Evolutionary conservation across 2,888 invertebrate genomes (phyloP), one percentile per base, ranked within the genome.

Genomic region (Silvanus unidentatus): DNA sequence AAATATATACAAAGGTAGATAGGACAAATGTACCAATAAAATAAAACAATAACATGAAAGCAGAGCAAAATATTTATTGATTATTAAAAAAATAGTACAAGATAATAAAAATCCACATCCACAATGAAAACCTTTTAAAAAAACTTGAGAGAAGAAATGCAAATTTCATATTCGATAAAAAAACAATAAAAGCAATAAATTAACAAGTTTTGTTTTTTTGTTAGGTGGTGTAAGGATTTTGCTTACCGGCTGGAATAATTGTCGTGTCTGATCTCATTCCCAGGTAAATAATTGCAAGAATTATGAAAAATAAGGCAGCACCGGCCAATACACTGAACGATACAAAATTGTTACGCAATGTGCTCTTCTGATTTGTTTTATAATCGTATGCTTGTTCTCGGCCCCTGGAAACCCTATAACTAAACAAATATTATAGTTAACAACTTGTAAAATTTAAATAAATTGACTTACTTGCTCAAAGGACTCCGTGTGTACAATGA

Each of bases 211-310:
- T n/a, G n/a, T n/a, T 8, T 22, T 22, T 4, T 12, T 12, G 32
- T 32, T 32, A 5, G 3, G 32, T 3, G n/a, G 10, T 9, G 32
- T 32, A 32, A 38, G 50, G 52, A 35, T 49, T 42, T n/a, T 50
- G 58, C 69, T 70, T 81, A 71, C 71, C 78, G 62, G 73, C 74
- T 66, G 74, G 73, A 58, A 73, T 79, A 47, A 74, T 74, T 5
- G 77, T 73, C 34, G 77, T 77, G 54, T 80, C 79, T 46, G 76
- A 77, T 63, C 74, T 76, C 69, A 80, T 82, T 57, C 82, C 82
- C 69, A 83, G 73, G 68, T 85, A 85, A 72, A 82, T 74, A 58
- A 83, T 77, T 56, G 78, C 78, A 59, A 85, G 74, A 57, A 78
- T 71, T 64, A 81, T 72, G 74, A 85, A 81, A 73, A 85, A 85